Evolutionary conservation across 2,888 invertebrate species (phyloP).

Genomic region (Neoitamus cyanurus): DNA sequence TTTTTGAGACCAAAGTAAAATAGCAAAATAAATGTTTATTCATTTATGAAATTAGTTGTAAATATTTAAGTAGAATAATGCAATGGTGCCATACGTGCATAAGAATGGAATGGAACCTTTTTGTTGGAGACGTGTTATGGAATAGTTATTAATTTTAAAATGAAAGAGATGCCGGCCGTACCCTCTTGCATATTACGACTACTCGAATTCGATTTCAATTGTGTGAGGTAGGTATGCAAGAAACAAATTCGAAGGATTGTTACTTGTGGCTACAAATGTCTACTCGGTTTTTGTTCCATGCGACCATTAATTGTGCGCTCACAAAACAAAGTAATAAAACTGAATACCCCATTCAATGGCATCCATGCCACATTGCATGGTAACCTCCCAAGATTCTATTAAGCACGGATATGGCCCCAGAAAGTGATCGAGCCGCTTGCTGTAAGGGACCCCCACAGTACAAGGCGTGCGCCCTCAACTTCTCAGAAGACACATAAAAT

Average conservation of each 20-base stretch:
- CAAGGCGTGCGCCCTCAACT: constrained; percentile 7
- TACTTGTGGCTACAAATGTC: neutral
- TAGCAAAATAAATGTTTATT: neutral
- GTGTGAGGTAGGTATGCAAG: neutral
- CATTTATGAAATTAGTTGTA: neutral
- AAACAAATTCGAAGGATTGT: neutral
- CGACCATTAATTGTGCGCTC: neutral
- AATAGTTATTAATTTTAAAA: neutral
- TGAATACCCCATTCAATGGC: neutral
- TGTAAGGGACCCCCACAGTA: neutral
- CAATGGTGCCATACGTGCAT: neutral
- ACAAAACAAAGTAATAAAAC: neutral
- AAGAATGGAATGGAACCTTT: neutral
- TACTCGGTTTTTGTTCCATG: neutral
- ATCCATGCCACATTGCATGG: neutral
- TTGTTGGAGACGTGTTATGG: neutral
- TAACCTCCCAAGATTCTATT: constrained; percentile 7
- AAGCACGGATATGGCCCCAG: neutral
- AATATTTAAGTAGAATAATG: neutral
- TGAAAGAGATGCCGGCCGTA: too few relatives aligned
- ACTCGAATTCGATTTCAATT: neutral
- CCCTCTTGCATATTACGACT: neutral
- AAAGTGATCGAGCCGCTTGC: neutral
- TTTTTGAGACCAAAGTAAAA: neutral
- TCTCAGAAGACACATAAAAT: constrained; percentile 36